Conservation (phyloP, 2,113 vertebrate species). For the Lepidothrix coronata region DNA sequence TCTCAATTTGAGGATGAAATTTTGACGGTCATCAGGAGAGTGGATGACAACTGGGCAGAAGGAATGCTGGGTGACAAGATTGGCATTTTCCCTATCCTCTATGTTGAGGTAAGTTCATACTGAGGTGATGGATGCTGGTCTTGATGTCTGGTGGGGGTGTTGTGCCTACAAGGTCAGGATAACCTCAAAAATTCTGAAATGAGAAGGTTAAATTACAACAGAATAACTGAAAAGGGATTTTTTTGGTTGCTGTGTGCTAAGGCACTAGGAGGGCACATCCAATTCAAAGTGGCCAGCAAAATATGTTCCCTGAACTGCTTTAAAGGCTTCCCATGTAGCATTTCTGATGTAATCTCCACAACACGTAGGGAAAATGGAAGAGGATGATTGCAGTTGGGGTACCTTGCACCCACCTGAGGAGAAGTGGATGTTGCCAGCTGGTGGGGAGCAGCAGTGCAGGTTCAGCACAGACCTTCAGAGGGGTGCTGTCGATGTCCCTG, state of each 20-base stretch:
- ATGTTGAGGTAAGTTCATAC: constrained; percentile 88
- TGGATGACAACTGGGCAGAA: constrained; percentile 99
- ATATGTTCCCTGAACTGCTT: background rate
- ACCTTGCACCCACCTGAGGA: background rate
- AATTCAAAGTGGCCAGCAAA: background rate
- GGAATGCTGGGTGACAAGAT: constrained; percentile 99
- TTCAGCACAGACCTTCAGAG: background rate
- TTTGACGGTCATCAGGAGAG: constrained; percentile 95
- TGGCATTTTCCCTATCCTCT: constrained; percentile 96
- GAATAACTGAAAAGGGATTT: background rate
- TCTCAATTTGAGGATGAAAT: constrained; percentile 89
- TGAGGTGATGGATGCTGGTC: background rate
- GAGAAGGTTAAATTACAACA: background rate
- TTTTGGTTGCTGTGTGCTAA: background rate
- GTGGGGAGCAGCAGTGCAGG: background rate
- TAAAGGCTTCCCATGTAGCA: background rate
- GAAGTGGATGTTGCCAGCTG: background rate
- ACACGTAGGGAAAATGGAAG: background rate
- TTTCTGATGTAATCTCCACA: background rate
- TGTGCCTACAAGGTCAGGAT: background rate
- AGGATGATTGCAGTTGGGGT: background rate
- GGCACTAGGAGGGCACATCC: background rate
- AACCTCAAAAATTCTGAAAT: background rate
- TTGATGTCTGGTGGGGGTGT: background rate
- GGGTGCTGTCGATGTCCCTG: background rate